Base-by-base conservation (phyloP, 2,888 invertebrate genomes). In the Drosophila borealis region DNA sequence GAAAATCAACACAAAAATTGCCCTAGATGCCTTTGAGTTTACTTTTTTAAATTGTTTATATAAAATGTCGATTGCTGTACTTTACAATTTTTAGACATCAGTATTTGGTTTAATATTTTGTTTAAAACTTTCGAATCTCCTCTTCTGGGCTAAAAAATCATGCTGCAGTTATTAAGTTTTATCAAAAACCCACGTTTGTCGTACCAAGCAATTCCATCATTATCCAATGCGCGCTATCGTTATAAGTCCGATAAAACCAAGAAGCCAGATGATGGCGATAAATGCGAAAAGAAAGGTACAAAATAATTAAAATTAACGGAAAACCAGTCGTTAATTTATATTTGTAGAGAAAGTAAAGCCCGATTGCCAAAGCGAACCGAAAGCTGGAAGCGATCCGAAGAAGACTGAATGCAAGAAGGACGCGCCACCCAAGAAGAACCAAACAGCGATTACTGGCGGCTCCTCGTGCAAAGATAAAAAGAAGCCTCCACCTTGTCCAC, bases 81-180 rank as follows among this genome's bases (percentile, higher is more conserved):
- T 29, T 51, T 9, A 19, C 5, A 10, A 39, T 10, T 10, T 46
- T 50, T 2, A 19, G 39, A 6, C 6, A 25, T 13, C 11, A 29
- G 9, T 14, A 14, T 13, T 5, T 37, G 34, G 11, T 19, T 21
- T 33, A 10, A 33, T 21, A 51, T 62, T 53, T 37, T 1, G 13
- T 8, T 25, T 3, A 29, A 39, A 55, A 34, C 8, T 53, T 42
- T 33, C 0, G n/a, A 37, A n/a, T 54, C 25, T 46, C 5, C 13
- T 19, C 14, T 14, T 25, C 19, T 50, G 4, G n/a, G 2, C 25
- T 8, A 9, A 19, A 46, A 25, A 36, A 46, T 6, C 11, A 78
- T 76, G 78, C 13, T 74, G 42, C 78, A 70, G 3, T n/a, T 78
- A 41, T 21, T 62, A 10, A 46, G 10, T 13, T 13, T 46, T 10